Base-by-base conservation (phyloP, 2,113 vertebrate species). In the Atractosteus spatula region DNA sequence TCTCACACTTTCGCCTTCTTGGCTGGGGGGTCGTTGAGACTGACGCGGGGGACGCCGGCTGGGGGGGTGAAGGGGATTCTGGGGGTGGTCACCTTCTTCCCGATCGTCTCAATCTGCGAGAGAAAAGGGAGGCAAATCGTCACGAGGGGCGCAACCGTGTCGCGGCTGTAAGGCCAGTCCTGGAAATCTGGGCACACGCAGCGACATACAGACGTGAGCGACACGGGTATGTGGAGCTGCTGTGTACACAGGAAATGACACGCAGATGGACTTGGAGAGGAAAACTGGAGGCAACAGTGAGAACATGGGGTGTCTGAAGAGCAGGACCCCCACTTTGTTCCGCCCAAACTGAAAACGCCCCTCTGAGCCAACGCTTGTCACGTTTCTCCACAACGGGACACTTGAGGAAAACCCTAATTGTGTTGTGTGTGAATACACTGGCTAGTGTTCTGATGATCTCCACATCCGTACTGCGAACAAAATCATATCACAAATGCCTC, bases 101-200 rank as follows among this genome's bases (percentile, higher is more conserved):
- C 97, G 70, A 99, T 99, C 68, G 96, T 99, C 86, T 99, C 97
- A 61, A 99, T 94, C 97, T 99, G 82, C 62, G 80, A 81, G 43
- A 41, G 11, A 76, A 76, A 71, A 41, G 62, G 66, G 59, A 14
- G 0, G 51, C 41, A 62, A 2, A 66, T 44, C 76, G 10, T 68
- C 0, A 66, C 4, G 69, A 8, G 66, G 16, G 10, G 29, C 41
- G 14, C 41, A 66, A 12, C 41, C n/a, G 13, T 43, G 42, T 6
- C n/a, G n/a, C n/a, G n/a, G n/a, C n/a, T n/a, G n/a, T n/a, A n/a
- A 29, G 29, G 2, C 29, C 17, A 29, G 17, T 29, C 17, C 29
- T 29, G 29, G 29, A 29, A 29, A 29, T n/a, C n/a, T n/a, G n/a
- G n/a, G n/a, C n/a, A n/a, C n/a, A n/a, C 1, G 1, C 1, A 29